Evolutionary conservation across 2,797 vertebrate genomes (phyloP).

Genomic region (Gobio occitaniae): DNA sequence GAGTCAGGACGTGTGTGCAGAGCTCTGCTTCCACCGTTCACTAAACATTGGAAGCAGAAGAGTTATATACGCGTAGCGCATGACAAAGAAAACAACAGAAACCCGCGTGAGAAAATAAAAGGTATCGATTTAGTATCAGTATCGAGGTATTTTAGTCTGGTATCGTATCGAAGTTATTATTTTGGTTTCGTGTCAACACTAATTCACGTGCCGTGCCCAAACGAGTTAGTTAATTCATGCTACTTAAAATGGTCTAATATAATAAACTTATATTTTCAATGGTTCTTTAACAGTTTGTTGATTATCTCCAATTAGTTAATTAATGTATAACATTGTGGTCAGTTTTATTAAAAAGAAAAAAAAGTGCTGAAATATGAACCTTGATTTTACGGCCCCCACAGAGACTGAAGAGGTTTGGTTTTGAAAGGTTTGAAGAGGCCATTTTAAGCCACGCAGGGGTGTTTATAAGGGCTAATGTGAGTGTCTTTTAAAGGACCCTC

Average conservation of each 20-base stretch:
- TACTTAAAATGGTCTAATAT: not conserved
- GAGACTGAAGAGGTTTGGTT: conserved; percentile 34
- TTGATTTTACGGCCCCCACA: conserved; percentile 3
- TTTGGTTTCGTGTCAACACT: no score
- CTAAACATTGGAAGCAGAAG: no score
- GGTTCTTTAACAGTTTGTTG: not conserved
- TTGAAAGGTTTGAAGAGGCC: conserved; percentile 36
- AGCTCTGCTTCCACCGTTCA: no score
- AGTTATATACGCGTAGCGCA: no score
- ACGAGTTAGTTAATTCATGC: not conserved
- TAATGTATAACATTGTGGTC: not conserved
- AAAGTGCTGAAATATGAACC: not conserved
- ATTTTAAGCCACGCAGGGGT: conserved; percentile 36
- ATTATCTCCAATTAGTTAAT: not conserved
- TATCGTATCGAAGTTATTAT: no score
- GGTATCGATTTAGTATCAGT: no score
- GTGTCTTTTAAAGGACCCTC: conserved; percentile 51
- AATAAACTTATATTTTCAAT: not conserved
- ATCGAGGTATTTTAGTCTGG: no score
- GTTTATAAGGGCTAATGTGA: conserved; percentile 57
- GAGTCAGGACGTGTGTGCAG: no score
- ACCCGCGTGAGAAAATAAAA: no score
- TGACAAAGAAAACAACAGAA: no score
- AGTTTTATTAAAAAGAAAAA: not conserved
- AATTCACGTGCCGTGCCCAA: no score